A percentile compares a stretch with the other conserved stretches of the same genome.
These are phyloP conservation scores for Chromis chromis DNA, from an alignment of 2,797 vertebrate species.

Conservation along the genomic window DNA sequence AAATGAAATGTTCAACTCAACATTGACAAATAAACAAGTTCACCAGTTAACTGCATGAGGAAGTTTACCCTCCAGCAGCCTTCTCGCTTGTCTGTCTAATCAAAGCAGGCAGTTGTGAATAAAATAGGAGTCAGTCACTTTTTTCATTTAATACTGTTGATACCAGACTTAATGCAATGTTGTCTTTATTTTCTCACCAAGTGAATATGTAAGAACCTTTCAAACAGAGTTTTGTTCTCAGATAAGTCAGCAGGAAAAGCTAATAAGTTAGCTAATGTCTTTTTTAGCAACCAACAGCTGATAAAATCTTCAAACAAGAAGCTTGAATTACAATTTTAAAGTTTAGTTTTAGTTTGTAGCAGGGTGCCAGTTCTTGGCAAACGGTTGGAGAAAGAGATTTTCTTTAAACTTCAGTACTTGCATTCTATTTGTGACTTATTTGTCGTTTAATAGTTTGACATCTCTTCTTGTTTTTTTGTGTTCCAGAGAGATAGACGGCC, in stretches of 20 bases:
- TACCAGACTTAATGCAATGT: neutral
- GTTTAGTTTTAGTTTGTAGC: too few species aligned
- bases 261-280: too few species aligned
- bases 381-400: neutral
- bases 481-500: constrained; percentile 58
- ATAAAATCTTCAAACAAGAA: too few species aligned
- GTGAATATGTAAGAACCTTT: too few species aligned
- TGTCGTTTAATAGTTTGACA: neutral
- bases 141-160: neutral
- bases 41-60: neutral
- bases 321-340: too few species aligned
- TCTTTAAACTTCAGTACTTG: neutral
- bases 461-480: constrained; percentile 27
- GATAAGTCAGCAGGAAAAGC: too few species aligned
- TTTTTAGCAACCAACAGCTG: too few species aligned
- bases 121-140: neutral
- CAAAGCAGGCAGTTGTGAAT: neutral
- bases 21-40: constrained; percentile 1
- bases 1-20: neutral
- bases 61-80: neutral
- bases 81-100: neutral
- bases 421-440: neutral
- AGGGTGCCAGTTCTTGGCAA: neutral
- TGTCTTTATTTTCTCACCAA: too few species aligned
- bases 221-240: too few species aligned